Evolutionary conservation across 2,888 invertebrate genomes (phyloP).

Genomic region (Hemicrepidius hirtus): DNA sequence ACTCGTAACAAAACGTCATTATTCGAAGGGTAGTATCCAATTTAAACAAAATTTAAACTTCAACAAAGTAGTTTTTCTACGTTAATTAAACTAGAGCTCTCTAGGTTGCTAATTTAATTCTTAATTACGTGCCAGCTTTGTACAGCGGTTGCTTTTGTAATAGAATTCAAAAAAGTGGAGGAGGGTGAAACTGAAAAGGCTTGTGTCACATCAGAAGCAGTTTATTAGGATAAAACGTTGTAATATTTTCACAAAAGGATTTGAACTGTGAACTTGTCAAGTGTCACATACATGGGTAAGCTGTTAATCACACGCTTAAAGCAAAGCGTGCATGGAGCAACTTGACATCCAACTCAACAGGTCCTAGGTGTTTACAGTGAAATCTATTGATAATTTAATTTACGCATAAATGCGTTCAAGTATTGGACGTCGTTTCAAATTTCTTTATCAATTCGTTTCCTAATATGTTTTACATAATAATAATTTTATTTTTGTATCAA

Average conservation of each 20-base stretch:
- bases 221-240: conserved; percentile 26
- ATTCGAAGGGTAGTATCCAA: no score
- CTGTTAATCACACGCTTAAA: conserved; percentile 24
- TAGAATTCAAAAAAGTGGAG: neutral
- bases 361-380: conserved; percentile 2
- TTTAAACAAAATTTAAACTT: no score
- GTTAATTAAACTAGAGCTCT: neutral
- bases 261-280: conserved; percentile 27
- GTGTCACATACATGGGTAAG: conserved; percentile 30
- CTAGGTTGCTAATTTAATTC: conserved; percentile 1
- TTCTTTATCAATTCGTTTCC: neutral
- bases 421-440: neutral
- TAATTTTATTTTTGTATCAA: no score
- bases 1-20: no score
- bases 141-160: neutral
- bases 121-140: conserved; percentile 11
- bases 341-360: conserved; percentile 27
- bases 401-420: neutral
- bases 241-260: conserved; percentile 23
- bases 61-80: no score
- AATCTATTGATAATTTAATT: conserved; percentile 20
- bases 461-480: no score
- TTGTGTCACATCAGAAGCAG: conserved; percentile 11
- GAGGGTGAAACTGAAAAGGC: neutral
- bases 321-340: conserved; percentile 6